Percentiles rank a stretch among this genome's conserved stretches.
These are phyloP conservation scores for Zeus faber DNA, from an alignment of 2,113 vertebrate genomes.

Conservation along the genomic window DNA sequence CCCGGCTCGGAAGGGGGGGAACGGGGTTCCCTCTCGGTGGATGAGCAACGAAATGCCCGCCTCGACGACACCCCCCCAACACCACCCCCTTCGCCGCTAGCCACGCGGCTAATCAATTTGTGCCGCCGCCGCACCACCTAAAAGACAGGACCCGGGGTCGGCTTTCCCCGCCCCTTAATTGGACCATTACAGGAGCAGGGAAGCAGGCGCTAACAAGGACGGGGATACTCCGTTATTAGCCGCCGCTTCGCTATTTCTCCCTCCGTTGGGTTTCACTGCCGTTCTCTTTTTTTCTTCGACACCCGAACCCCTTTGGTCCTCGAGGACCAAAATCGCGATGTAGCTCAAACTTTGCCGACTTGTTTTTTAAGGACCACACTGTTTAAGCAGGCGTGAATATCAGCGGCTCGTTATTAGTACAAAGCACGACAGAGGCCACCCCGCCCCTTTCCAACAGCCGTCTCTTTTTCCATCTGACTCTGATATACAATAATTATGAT, in stretches of 20 bases:
- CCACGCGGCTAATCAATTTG: conserved; percentile 22
- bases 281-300: conserved; percentile 6
- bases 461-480: conserved; percentile 20
- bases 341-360: too few species aligned
- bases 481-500: conserved; percentile 55
- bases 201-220: conserved; percentile 57
- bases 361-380: not conserved
- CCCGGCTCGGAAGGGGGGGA: conserved; percentile 37
- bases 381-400: conserved; percentile 10
- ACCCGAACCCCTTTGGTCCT: not conserved
- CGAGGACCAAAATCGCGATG: too few species aligned
- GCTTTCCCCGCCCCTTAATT: conserved; percentile 63
- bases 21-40: too few species aligned
- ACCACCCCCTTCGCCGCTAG: conserved; percentile 42
- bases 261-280: conserved; percentile 40
- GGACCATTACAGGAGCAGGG: conserved; percentile 62
- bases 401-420: conserved; percentile 15
- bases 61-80: not conserved
- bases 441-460: not conserved
- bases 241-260: conserved; percentile 40
- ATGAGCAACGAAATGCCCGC: not conserved
- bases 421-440: conserved; percentile 5
- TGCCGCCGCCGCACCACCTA: conserved; percentile 60
- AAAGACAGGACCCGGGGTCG: conserved; percentile 50
- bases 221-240: conserved; percentile 48